Evolutionary conservation across 2,888 invertebrate genomes (phyloP), one percentile per base, ranked within the genome.

Genomic region (Elaeidobius kamerunicus): DNA sequence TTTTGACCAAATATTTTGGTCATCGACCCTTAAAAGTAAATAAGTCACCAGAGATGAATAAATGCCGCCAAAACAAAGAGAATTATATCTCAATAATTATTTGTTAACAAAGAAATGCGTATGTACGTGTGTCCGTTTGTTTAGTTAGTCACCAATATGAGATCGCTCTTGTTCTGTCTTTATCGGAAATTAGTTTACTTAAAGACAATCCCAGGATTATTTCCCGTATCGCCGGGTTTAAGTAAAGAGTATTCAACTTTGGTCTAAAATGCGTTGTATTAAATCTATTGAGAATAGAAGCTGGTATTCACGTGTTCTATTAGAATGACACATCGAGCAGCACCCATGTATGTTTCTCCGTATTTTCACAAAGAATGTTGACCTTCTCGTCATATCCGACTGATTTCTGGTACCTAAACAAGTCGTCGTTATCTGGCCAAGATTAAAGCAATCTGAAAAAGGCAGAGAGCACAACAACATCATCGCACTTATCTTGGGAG

Each of bases 221-320:
- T 20, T 17, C 45, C n/a, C 34, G 45, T 52, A 52, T 45, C 51
- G 40, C 40, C 40, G 16, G 7, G 41, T 35, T 23, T 53, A 36
- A 53, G 34, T 43, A 53, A 53, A 53, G 53, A 47, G 42, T 48
- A 32, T 48, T 53, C 53, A 53, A 53, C 53, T 53, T 53, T 53
- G 43, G 53, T 47, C 48, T 43, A 53, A 32, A 27, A 27, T 27
- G 7, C 11, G 7, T 27, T 27, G 27, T 27, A 9, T 27, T 27
- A 27, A 27, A 9, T 27, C 27, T 27, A 9, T 7, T 11, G 35
- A 35, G 2, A 35, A 28, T n/a, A 28, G n/a, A n/a, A n/a, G n/a
- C n/a, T n/a, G n/a, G n/a, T n/a, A n/a, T n/a, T n/a, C n/a, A n/a
- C n/a, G n/a, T n/a, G n/a, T n/a, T n/a, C n/a, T n/a, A n/a, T n/a